Conservation (phyloP, 2,113 vertebrate species). For the Mirounga angustirostris region DNA sequence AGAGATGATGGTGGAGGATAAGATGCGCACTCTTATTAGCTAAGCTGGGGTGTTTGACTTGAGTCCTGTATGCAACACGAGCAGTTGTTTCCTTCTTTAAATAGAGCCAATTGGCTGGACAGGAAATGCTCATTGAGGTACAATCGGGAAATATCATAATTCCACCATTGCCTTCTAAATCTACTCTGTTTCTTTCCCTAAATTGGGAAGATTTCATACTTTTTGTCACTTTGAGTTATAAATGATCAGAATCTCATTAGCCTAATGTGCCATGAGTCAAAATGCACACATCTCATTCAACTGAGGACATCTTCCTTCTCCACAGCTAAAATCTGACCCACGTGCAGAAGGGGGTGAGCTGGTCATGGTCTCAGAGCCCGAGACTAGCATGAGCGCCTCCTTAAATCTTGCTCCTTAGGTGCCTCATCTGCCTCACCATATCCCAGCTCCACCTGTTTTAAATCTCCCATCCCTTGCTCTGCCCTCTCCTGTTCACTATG, state of each 20-base stretch:
- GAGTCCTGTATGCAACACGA: neutral
- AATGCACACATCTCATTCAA: neutral
- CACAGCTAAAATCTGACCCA: neutral
- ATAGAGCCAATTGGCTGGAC: neutral
- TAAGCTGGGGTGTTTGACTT: neutral
- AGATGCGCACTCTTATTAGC: neutral
- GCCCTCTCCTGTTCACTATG: neutral
- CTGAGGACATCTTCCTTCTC: neutral
- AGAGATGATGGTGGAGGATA: neutral
- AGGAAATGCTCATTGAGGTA: neutral
- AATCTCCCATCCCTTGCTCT: neutral
- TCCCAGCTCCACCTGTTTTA: neutral
- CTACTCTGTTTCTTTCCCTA: neutral
- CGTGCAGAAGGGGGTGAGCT: neutral
- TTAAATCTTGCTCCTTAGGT: neutral
- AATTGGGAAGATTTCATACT: neutral
- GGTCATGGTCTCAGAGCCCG: neutral
- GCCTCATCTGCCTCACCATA: neutral
- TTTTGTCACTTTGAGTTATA: slow-evolving; percentile 28
- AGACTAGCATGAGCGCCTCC: accelerated
- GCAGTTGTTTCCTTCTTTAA: neutral
- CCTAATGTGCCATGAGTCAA: neutral
- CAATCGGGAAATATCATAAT: neutral
- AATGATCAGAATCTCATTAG: slow-evolving; percentile 10
- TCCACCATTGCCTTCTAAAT: neutral